Base-by-base conservation (phyloP, 2,113 vertebrate species). In the Lucifuga dentata region DNA sequence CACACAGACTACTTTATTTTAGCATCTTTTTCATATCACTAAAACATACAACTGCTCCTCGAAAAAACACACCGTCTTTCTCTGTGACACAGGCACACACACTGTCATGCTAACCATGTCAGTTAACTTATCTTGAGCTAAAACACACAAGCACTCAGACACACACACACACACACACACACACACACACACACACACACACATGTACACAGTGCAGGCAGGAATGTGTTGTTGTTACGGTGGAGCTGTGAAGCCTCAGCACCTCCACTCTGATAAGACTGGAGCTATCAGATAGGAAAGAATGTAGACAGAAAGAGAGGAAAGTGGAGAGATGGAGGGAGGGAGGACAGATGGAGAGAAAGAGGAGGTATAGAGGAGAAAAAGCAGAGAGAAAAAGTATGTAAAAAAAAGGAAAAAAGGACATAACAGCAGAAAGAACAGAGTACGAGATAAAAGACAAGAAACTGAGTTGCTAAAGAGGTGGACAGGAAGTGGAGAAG, bases 221-320 rank as follows among this genome's bases (percentile, higher is more conserved):
- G 85, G 85, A 88, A 88, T 88, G 81, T 73, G 74, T 72, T 88
- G 83, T 84, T 85, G 72, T 78, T 84, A 66, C 17, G 39, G 53
- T 56, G 74, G 77, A 20, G 55, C 52, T 68, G 41, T 35, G 64
- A 55, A 50, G 36, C 26, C 66, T 87, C 83, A 64, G 62, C 81
- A 68, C 85, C 85, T 84, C 81, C 48, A 61, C 62, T 51, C 63
- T 21, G 83, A 88, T 88, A 78, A 84, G 56, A 62, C 49, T 16
- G 7, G 36, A 43, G 53, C 61, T 62, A 80, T 82, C 83, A 70
- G 84, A 85, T 83, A 40, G 23, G 53, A 46, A 71, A 77, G 67
- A 72, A 82, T 78, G 81, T 26, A 61, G 68, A 72, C 5, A 58
- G 49, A 68, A 20, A 39, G 66, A 63, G 16, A 56, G 55, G 24